phyloP scores from a whole-genome alignment of 2,797 vertebrate species.

The Cossypha niveicapilla region DNA sequence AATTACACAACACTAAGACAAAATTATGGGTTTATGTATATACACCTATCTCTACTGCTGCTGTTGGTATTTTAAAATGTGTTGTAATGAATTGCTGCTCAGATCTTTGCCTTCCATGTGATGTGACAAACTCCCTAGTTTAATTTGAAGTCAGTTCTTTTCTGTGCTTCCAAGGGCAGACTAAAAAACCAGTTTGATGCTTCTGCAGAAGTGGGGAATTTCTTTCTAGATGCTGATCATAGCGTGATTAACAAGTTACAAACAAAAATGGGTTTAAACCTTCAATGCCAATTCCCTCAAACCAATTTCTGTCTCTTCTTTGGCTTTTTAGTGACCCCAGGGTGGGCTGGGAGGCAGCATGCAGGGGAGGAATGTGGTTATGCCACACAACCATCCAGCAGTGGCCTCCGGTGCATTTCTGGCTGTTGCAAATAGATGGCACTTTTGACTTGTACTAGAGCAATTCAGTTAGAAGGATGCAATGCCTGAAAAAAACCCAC shows the following conservation, averaged over 20 bases:
- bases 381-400: background rate
- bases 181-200: background rate
- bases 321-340: background rate
- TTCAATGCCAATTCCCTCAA: background rate
- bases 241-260: fast-evolving
- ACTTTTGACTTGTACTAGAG: constrained; percentile 77
- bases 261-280: background rate
- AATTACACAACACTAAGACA: background rate
- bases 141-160: background rate
- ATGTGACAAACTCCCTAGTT: background rate
- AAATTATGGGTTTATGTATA: background rate
- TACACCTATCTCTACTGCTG: background rate
- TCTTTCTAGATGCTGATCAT: background rate
- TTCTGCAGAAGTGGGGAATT: background rate
- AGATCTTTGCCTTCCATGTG: background rate
- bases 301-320: background rate
- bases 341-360: background rate
- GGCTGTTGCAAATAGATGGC: constrained; percentile 80
- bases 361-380: background rate
- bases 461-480: background rate
- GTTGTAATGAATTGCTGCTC: background rate
- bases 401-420: constrained; percentile 66
- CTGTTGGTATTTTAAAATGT: background rate
- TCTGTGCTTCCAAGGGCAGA: background rate
- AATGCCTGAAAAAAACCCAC: constrained; percentile 3